Evolutionary conservation across 2,888 invertebrate genomes (phyloP).

Genomic region (Steromphala cineraria): DNA sequence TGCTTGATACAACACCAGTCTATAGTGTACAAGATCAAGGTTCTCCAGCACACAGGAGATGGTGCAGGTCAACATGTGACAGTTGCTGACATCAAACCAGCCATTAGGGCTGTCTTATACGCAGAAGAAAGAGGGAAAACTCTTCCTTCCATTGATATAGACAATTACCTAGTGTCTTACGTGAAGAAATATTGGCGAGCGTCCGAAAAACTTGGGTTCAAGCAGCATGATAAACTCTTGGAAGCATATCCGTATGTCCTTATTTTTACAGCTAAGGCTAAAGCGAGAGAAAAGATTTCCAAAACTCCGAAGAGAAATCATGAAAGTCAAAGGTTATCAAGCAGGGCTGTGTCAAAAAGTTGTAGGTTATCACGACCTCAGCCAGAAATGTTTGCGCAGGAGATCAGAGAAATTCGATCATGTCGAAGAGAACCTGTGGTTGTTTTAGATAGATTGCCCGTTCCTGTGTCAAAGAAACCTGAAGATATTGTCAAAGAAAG

Average conservation of each 20-base stretch:
- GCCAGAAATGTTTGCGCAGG: too few species aligned
- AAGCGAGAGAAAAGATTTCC: background rate
- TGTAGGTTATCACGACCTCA: too few species aligned
- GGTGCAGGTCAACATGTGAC: background rate
- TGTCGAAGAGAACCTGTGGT: background rate
- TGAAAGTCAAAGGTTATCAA: background rate
- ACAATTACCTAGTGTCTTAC: background rate
- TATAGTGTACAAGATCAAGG: background rate
- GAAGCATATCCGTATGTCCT: background rate
- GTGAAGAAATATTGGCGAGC: background rate
- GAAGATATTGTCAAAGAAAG: too few species aligned
- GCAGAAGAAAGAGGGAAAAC: background rate
- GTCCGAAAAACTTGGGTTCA: conserved; percentile 9
- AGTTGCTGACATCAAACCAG: background rate
- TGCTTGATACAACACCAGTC: background rate
- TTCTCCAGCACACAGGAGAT: too few species aligned
- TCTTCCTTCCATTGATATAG: background rate
- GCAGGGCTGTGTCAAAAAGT: background rate
- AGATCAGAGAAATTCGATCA: background rate
- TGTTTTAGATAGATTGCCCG: background rate
- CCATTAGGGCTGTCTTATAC: background rate
- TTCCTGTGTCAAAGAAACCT: background rate
- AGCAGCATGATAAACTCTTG: background rate
- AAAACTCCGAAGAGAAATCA: background rate
- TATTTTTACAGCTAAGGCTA: background rate